A percentile compares a stretch with the other conserved stretches of the same genome.
phyloP scores from a whole-genome alignment of 2,888 invertebrate genomes.

The Pseudococcus longispinus region DNA sequence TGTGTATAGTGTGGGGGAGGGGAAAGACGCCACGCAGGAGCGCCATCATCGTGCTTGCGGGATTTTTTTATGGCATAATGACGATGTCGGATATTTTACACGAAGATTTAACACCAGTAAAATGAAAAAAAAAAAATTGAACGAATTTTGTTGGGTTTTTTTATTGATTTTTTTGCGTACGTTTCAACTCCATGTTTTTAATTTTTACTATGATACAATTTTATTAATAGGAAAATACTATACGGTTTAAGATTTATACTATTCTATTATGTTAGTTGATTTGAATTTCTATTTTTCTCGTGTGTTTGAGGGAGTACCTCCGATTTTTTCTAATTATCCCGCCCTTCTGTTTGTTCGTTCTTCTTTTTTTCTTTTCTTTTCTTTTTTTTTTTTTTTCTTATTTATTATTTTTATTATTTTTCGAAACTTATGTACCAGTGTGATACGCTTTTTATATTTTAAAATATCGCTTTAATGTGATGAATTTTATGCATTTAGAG shows the following conservation, averaged over 20 bases:
- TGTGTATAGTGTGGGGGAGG: background rate
- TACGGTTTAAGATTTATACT: conserved; percentile 9
- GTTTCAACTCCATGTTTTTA: conserved; percentile 1
- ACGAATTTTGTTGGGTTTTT: background rate
- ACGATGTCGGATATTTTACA: background rate
- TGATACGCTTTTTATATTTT: conserved; percentile 45
- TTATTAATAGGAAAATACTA: conserved; percentile 4
- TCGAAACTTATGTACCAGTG: conserved; percentile 29
- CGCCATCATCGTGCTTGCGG: background rate
- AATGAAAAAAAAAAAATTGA: background rate
- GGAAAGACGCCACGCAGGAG: background rate
- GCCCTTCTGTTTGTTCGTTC: background rate
- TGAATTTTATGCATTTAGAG: conserved; percentile 43
- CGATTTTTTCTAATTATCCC: background rate
- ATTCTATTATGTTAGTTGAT: background rate
- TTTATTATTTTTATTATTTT: background rate
- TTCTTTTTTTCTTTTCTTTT: background rate
- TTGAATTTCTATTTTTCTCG: background rate
- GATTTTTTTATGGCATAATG: background rate
- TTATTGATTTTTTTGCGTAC: background rate
- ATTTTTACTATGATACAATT: conserved; percentile 4
- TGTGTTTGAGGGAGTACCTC: background rate
- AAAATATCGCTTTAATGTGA: conserved; percentile 29
- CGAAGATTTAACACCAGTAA: background rate
- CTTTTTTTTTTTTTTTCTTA: background rate